Conservation (phyloP, 1,140 invertebrate genomes). For the Schlechtendalia chinensis region DNA sequence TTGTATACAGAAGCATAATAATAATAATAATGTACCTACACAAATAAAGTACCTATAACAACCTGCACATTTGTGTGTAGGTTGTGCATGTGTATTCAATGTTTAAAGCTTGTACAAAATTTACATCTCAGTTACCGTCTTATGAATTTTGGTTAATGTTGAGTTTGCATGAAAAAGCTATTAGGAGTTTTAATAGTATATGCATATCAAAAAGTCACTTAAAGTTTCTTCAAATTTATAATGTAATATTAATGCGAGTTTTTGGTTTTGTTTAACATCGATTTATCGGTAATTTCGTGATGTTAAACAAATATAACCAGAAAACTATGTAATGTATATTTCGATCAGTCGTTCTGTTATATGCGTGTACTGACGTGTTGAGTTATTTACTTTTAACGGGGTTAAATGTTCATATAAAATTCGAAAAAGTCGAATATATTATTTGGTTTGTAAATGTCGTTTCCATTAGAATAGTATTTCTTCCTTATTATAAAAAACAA, state of each 20-base stretch:
- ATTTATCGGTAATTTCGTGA: not conserved
- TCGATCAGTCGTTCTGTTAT: not conserved
- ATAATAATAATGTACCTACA: too few species aligned
- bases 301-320: not conserved
- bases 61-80: too few species aligned
- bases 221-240: constrained; percentile 27
- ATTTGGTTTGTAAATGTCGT: not conserved
- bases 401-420: not conserved
- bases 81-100: too few species aligned
- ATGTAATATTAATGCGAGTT: constrained; percentile 34
- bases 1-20: too few species aligned
- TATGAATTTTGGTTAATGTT: constrained; percentile 27
- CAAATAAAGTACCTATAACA: too few species aligned
- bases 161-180: constrained; percentile 43
- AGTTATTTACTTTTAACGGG: not conserved
- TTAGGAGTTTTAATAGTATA: not conserved
- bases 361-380: not conserved
- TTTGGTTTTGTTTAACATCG: constrained; percentile 20
- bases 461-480: not conserved
- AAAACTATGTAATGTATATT: not conserved
- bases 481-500: too few species aligned
- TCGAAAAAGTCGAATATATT: not conserved
- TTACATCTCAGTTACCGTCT: constrained; percentile 8
- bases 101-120: not conserved
- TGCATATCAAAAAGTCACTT: constrained; percentile 10